A percentile compares a stretch with the other conserved stretches of the same genome.
Conservation (phyloP, 2,113 vertebrate genomes). For the Lepidothrix coronata region DNA sequence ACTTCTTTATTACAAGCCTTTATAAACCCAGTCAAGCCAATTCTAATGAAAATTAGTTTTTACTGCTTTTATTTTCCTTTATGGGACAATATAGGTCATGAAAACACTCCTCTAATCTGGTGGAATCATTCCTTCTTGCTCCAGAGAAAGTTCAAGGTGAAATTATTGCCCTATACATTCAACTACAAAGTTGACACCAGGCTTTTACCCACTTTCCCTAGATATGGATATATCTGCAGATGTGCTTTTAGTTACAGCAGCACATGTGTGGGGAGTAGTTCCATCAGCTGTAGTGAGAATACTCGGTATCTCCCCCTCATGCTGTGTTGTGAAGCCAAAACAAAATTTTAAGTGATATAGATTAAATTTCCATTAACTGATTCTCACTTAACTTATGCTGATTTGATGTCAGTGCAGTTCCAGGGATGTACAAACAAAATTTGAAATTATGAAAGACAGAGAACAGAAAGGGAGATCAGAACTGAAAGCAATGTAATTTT, state of each 20-base stretch:
- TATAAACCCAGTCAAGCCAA: background rate
- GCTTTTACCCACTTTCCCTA: background rate
- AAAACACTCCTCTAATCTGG: background rate
- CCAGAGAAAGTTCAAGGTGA: background rate
- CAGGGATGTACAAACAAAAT: background rate
- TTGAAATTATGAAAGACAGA: background rate
- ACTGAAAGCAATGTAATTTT: background rate
- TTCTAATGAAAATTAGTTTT: background rate
- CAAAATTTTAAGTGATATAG: background rate
- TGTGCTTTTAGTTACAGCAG: background rate
- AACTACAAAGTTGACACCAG: background rate
- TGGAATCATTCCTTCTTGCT: background rate
- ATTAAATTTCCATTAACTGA: conserved; percentile 22
- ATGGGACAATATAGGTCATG: background rate
- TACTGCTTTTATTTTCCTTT: background rate
- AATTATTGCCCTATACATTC: background rate
- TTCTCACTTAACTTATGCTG: conserved; percentile 18
- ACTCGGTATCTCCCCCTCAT: background rate
- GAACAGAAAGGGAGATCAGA: background rate
- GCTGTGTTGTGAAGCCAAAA: background rate
- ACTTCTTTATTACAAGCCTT: background rate
- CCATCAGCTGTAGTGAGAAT: background rate
- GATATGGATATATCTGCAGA: background rate
- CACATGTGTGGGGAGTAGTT: background rate
- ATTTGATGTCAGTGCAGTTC: background rate